Percentiles rank a stretch among this genome's conserved stretches.
phyloP scores from a whole-genome alignment of 2,888 invertebrate species.

The Drosophila mayaguana region DNA sequence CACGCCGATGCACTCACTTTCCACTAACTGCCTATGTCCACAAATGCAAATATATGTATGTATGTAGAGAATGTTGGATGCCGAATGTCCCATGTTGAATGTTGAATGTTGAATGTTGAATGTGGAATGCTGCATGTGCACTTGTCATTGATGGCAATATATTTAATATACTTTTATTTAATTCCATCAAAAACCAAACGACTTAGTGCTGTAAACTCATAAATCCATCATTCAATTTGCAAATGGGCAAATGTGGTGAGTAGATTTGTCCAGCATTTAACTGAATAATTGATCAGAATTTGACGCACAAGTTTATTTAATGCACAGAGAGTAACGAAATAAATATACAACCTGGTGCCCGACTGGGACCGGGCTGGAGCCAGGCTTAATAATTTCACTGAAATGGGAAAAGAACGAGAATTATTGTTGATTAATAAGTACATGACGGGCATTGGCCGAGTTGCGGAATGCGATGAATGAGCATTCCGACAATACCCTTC shows the following conservation, averaged over 20 bases:
- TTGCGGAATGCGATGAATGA: slow-evolving; percentile 12
- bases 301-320: slow-evolving; percentile 66
- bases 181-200: slow-evolving; percentile 54
- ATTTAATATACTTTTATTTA: slow-evolving; percentile 19
- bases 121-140: background rate
- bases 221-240: slow-evolving; percentile 72
- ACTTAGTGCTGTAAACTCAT: slow-evolving; percentile 65
- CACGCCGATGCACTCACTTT: slow-evolving; percentile 28
- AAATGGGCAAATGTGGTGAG: slow-evolving; percentile 61
- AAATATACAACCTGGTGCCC: slow-evolving; percentile 8
- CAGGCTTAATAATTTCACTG: slow-evolving; percentile 20
- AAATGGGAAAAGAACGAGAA: slow-evolving; percentile 15
- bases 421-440: slow-evolving; percentile 44
- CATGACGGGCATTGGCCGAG: slow-evolving; percentile 23
- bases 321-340: slow-evolving; percentile 38
- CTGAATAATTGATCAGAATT: slow-evolving; percentile 73
- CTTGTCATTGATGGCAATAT: slow-evolving; percentile 2
- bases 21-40: slow-evolving; percentile 23
- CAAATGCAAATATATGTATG: background rate
- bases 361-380: background rate
- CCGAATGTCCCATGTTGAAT: background rate
- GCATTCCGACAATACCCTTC: background rate
- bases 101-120: background rate
- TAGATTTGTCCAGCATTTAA: slow-evolving; percentile 63
- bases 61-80: background rate